A percentile compares a stretch with the other conserved stretches of the same genome.
These are phyloP conservation scores for Trididemnum clinides DNA, from an alignment of 23 tunicate genomes.

Conservation along the genomic window DNA sequence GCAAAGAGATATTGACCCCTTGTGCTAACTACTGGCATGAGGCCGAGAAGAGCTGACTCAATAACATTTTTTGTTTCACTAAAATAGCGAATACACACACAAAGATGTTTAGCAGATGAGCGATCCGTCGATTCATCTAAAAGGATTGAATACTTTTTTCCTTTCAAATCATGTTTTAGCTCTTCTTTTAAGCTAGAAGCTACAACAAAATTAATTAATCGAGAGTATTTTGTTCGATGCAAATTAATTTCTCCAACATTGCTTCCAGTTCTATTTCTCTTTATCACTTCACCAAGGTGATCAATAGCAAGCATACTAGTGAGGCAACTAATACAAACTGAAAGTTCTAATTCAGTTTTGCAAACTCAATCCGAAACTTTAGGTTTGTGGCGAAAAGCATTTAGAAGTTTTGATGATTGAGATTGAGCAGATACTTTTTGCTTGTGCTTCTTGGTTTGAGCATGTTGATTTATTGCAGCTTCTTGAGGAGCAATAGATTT, in stretches of 20 bases:
- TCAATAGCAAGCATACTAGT: slow-evolving; percentile 4
- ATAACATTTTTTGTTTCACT: neutral
- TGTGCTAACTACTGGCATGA: slow-evolving; percentile 27
- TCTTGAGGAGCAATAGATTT: slow-evolving; percentile 25
- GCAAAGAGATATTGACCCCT: neutral
- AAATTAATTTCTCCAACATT: neutral
- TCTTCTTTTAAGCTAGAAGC: slow-evolving; percentile 1
- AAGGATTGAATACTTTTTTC: neutral
- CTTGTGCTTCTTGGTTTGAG: slow-evolving; percentile 21
- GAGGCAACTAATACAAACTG: neutral
- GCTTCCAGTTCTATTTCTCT: neutral
- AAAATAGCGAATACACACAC: slow-evolving; percentile 12
- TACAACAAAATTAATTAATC: slow-evolving; percentile 5
- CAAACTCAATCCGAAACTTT: neutral
- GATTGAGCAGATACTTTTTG: slow-evolving; percentile 25
- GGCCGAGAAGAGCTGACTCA: neutral
- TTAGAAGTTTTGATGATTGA: neutral
- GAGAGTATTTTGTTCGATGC: slow-evolving; percentile 25
- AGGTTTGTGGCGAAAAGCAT: neutral
- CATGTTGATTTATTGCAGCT: slow-evolving; percentile 33
- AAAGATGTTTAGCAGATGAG: neutral
- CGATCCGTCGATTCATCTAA: neutral
- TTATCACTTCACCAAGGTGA: slow-evolving; percentile 26
- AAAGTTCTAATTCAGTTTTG: slow-evolving; percentile 19
- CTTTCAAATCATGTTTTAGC: slow-evolving; percentile 7